These are phyloP conservation scores for Sciaenops ocellatus DNA, from an alignment of 2,797 vertebrate genomes.

Conservation along the genomic window DNA sequence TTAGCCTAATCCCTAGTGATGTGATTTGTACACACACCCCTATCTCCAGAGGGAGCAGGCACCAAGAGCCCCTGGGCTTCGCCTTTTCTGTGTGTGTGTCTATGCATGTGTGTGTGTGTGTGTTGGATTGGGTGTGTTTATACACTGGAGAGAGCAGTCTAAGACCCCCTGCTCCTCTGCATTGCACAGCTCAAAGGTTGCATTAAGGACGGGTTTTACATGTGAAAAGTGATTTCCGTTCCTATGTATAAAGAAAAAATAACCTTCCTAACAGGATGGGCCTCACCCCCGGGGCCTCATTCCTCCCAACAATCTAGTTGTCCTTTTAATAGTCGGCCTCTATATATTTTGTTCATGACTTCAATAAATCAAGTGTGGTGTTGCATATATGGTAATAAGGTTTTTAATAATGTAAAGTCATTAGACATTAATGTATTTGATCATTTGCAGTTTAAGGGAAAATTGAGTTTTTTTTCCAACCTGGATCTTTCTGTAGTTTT, in stretches of 20 bases:
- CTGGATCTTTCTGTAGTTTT: not conserved
- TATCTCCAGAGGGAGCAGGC: constrained; percentile 87
- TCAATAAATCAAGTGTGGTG: constrained; percentile 25
- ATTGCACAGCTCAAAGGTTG: constrained; percentile 84
- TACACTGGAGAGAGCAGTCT: constrained; percentile 71
- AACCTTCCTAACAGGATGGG: constrained; percentile 81
- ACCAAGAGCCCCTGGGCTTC: constrained; percentile 73
- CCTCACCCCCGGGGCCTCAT: constrained; percentile 81
- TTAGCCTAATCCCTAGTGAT: constrained; percentile 89
- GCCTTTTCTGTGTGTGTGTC: constrained; percentile 50
- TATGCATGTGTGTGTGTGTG: constrained; percentile 48
- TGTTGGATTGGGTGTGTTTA: constrained; percentile 69
- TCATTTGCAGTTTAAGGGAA: constrained; percentile 1
- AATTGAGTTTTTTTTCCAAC: not conserved
- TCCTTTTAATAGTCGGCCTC: constrained; percentile 53
- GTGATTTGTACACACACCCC: constrained; percentile 89
- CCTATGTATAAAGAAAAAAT: constrained; percentile 82
- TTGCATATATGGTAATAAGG: constrained; percentile 2
- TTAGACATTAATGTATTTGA: not conserved
- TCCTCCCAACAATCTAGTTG: constrained; percentile 54
- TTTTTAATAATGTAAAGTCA: constrained; percentile 10
- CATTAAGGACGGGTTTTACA: constrained; percentile 88
- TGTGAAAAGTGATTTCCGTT: constrained; percentile 89
- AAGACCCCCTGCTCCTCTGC: constrained; percentile 84
- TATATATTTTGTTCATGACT: constrained; percentile 34